Evolutionary conservation across 30 jellyfish, hydroid and myxozoan species (phyloP).

Genomic region (Chrysaora quinquecirrha): DNA sequence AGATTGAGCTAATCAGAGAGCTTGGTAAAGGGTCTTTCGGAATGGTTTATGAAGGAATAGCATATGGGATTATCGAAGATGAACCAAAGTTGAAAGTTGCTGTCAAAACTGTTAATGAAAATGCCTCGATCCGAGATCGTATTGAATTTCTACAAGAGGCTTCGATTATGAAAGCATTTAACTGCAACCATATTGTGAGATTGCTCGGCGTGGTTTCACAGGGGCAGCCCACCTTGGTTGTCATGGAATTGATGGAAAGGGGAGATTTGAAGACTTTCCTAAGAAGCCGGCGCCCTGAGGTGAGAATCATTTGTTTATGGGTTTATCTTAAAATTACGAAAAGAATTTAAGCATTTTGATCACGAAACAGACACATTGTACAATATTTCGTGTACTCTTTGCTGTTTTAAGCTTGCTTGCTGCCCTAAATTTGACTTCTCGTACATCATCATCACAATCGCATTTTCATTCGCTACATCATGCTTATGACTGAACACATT

Average conservation of each 20-base stretch:
- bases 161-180: slow-evolving; percentile 94
- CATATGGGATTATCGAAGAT: slow-evolving; percentile 77
- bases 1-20: slow-evolving; percentile 83
- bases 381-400: no score
- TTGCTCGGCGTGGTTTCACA: slow-evolving; percentile 94
- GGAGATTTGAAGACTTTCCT: slow-evolving; percentile 90
- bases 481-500: no score
- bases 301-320: no score
- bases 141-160: slow-evolving; percentile 95
- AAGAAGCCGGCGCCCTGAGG: slow-evolving; percentile 94
- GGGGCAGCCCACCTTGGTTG: slow-evolving; percentile 98
- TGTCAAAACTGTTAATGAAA: slow-evolving; percentile 93
- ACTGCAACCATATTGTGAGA: slow-evolving; percentile 85
- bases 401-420: no score
- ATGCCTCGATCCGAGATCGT: slow-evolving; percentile 93
- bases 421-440: no score
- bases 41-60: slow-evolving; percentile 97
- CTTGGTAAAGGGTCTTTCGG: slow-evolving; percentile 99
- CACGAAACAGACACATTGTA: no score
- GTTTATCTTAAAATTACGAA: no score
- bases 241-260: slow-evolving; percentile 98
- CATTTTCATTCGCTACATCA: no score
- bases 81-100: slow-evolving; percentile 82
- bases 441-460: no score
- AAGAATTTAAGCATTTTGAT: no score